These are phyloP conservation scores for Oreochromis niloticus DNA, from an alignment of 2,113 vertebrate genomes.

Conservation along the genomic window DNA sequence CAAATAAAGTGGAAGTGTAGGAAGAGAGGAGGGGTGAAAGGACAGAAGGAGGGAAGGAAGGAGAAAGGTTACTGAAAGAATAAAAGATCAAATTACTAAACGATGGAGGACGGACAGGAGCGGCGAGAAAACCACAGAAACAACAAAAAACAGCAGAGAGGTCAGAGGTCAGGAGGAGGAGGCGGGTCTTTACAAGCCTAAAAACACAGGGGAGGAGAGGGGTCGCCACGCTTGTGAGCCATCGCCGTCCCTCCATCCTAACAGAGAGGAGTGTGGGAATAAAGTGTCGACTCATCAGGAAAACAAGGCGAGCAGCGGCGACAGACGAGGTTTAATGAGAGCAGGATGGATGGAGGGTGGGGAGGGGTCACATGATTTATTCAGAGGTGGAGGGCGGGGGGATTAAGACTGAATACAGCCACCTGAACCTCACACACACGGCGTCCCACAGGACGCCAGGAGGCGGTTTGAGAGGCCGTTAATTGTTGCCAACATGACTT, in stretches of 20 bases:
- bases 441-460: constrained; percentile 58
- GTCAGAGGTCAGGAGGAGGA: constrained; percentile 20
- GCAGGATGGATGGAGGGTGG: constrained; percentile 59
- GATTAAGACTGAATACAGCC: constrained; percentile 79
- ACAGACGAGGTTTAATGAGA: constrained; percentile 57
- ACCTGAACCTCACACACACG: constrained; percentile 82
- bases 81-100: neutral
- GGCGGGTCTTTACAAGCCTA: constrained; percentile 38
- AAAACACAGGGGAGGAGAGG: neutral
- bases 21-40: neutral
- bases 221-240: neutral
- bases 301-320: neutral
- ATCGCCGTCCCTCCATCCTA: neutral
- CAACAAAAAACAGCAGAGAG: neutral
- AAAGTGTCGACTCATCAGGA: neutral
- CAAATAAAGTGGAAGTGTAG: neutral
- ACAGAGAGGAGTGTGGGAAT: neutral
- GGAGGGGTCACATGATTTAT: constrained; percentile 76
- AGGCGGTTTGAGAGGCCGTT: constrained; percentile 79
- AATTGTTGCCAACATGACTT: constrained; percentile 96
- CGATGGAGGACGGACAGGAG: neutral
- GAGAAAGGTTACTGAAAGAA: neutral
- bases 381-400: constrained; percentile 62
- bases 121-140: neutral
- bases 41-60: neutral